Conservation (phyloP, 92 coral and sea anemone species). For the Phenganax marumi region DNA sequence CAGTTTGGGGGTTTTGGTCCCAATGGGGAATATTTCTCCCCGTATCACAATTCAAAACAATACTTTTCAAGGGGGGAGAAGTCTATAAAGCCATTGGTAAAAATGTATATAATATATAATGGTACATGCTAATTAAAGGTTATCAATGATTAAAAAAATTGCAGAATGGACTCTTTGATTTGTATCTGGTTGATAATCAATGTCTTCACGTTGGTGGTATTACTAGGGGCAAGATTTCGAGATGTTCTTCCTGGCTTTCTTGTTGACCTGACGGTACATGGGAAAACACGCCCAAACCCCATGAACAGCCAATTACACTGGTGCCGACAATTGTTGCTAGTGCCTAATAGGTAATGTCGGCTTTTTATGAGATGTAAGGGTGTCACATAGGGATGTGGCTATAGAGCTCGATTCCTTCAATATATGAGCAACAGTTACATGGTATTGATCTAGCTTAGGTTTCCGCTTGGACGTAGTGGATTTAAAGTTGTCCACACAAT, state of each 20-base stretch:
- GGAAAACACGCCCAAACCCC: constrained; percentile 62
- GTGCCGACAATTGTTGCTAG: constrained; percentile 57
- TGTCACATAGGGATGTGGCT: not conserved
- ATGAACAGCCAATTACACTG: constrained; percentile 38
- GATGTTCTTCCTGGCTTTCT: constrained; percentile 62
- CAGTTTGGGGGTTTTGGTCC: too few relatives aligned
- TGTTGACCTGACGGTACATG: constrained; percentile 72
- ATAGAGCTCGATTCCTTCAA: not conserved
- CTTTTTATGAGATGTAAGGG: not conserved
- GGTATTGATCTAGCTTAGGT: not conserved
- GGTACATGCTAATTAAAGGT: not conserved
- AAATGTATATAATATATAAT: constrained; percentile 1
- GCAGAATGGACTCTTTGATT: constrained; percentile 62
- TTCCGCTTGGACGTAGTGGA: constrained; percentile 9
- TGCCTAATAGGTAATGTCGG: constrained; percentile 75
- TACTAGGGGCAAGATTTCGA: constrained; percentile 49
- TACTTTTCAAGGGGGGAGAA: not conserved
- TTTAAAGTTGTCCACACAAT: not conserved
- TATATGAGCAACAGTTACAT: not conserved
- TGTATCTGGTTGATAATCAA: constrained; percentile 60
- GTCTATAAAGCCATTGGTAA: not conserved
- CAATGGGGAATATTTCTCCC: constrained; percentile 22
- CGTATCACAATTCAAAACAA: not conserved
- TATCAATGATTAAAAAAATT: not conserved
- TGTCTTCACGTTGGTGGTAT: constrained; percentile 54